Evolutionary conservation across 1,140 invertebrate species (phyloP), one percentile per base, ranked within the genome.

Genomic region (Plectrocnemia conspersa): DNA sequence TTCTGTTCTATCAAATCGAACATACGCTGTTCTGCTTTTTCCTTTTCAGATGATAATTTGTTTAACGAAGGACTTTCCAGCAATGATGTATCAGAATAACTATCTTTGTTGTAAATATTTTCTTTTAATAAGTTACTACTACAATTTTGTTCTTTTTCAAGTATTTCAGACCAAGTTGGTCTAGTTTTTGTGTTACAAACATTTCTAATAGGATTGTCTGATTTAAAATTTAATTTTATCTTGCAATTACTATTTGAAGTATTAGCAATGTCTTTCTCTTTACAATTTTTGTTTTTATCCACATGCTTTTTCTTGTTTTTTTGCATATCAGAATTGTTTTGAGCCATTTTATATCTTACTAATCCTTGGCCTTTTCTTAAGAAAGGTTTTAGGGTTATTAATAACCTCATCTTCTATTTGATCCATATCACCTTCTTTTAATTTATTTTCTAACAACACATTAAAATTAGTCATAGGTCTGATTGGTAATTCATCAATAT

Each of bases 1-100:
- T 82, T 82, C 63, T 83, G 78, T 68, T 88, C 86, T 47, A 88
- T 68, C 1, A 82, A 62, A 65, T 88, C 85, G 75, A 88, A 88
- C 62, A 85, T 78, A 52, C 78, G 76, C 59, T 83, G 72, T 64
- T 84, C 82, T 15, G 79, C 79, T 5, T 68, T 53, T 68, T 83
- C 81, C 62, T 66, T 75, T 16, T 71, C 70, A 7, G 48, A 27
- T 33, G 21, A 53, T 19, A 42, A 19, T 61, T 58, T 19, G 10
- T 18, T 16, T 22, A 57, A 41, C 10, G 38, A 54, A 16, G 52
- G 49, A 52, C 58, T 56, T 16, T 21, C 38, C 5, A 35, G 1
- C 4, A 25, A 3, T n/a, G 53, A 56, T 13, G 1, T 19, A 55
- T 72, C 67, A 23, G 71, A 70, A 52, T 54, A 52, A 59, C 68